Evolutionary conservation across 2,888 invertebrate species (phyloP), one percentile per base, ranked within the genome.

Genomic region (Tanaodytes sp.): DNA sequence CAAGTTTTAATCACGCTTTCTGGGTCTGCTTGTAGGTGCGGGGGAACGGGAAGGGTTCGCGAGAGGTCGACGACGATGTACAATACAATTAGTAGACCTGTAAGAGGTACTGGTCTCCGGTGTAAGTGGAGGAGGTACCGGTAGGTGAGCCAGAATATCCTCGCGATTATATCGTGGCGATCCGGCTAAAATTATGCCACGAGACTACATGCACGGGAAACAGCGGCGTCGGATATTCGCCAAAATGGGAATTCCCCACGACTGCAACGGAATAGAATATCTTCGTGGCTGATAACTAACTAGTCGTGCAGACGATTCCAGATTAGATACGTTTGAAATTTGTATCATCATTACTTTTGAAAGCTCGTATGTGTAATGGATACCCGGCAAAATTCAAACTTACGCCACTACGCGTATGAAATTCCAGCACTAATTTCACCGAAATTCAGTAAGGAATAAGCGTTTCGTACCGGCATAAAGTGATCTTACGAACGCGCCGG

Each of bases 1-100:
- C 75, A 76, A 75, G 75, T 77, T 78, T 80, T 78, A 77, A 79
- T 79, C 77, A 76, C 74, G 76, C 72, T 72, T 63, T 69, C 61
- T 62, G 64, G 42, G 62, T 51, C 43, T 33, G 58, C 14, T 45
- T 20, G 45, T 54, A 58, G 61, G 46, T n/a, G n/a, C n/a, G n/a
- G n/a, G 30, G 48, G 54, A 42, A 33, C 30, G 48, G 54, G 20
- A n/a, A 45, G 52, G 30, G 57, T 51, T 57, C 30, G 43, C 52
- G 33, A 63, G 57, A 65, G 64, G 61, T 45, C 54, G 52, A 52
- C 59, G 71, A 74, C 72, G 74, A 77, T 76, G 76, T 75, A 77
- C 75, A 76, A 75, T 75, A 75, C 76, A 76, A 75, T 77, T 76
- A 76, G 72, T 72, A 70, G 67, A 54, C 52, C 61, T 66, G 70